A percentile compares a stretch with the other conserved stretches of the same genome.
Evolutionary conservation across 2,888 invertebrate genomes (phyloP).

Genomic region (Camptogramma bilineatum): DNA sequence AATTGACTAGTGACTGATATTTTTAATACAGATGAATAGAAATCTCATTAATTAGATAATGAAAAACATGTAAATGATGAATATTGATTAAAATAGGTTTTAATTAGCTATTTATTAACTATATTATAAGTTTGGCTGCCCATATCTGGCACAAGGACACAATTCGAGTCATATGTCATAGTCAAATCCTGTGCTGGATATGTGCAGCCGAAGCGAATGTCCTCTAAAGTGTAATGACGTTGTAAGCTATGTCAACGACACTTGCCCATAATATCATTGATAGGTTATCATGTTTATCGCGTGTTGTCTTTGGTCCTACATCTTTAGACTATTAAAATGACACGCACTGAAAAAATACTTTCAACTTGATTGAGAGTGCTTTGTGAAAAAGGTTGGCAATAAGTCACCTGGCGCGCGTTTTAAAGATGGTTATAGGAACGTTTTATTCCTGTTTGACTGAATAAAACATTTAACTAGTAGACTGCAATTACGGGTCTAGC

Average conservation of each 20-base stretch:
- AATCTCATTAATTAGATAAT: constrained; percentile 81
- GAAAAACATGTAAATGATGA: constrained; percentile 64
- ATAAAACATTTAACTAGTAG: constrained; percentile 41
- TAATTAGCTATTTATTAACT: constrained; percentile 78
- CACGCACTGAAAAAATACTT: constrained; percentile 43
- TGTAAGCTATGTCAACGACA: constrained; percentile 51
- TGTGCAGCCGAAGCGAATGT: constrained; percentile 37
- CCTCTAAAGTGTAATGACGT: constrained; percentile 48
- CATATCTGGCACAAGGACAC: constrained; percentile 51
- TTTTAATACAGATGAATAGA: constrained; percentile 69
- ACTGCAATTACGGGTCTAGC: constrained; percentile 61
- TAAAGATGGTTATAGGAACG: constrained; percentile 38
- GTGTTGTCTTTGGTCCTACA: constrained; percentile 46
- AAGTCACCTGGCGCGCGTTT: constrained; percentile 27
- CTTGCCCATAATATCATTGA: constrained; percentile 46
- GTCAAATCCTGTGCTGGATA: constrained; percentile 40
- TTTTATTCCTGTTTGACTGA: constrained; percentile 44
- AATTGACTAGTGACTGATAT: constrained; percentile 69
- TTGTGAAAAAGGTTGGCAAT: constrained; percentile 29
- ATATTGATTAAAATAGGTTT: constrained; percentile 73
- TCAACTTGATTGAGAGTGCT: constrained; percentile 40
- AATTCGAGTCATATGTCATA: constrained; percentile 37
- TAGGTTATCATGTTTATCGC: constrained; percentile 44
- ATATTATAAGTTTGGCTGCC: constrained; percentile 57
- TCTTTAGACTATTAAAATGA: constrained; percentile 32